Base-by-base conservation (phyloP, 2,797 vertebrate genomes). In the Myripristis jacobus region DNA sequence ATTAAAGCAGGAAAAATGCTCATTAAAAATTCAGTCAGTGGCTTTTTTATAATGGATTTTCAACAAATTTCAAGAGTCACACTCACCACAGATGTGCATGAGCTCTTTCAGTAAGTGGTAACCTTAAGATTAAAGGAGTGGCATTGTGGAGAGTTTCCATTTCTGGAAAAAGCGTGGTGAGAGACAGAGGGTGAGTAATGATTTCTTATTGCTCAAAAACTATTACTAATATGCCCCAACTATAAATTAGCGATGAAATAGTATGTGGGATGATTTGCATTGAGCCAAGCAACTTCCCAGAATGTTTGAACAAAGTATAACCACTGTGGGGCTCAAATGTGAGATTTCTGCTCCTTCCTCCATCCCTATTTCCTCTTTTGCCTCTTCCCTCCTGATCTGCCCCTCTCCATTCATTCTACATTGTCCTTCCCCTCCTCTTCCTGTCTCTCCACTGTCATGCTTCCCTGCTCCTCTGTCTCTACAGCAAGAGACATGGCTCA, bases 401-500 rank as follows among this genome's bases (percentile, higher is more conserved):
- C 29, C 43, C 48, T 34, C 31, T 43, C 3, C 24, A 15, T 15
- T 38, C 25, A 21, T 21, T 18, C 36, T 47, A 38, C 5, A 22
- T 27, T 11, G 2, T 16, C n/a, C 24, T 16, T 22, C 36, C 12
- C 29, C 18, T 27, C 18, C 4, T 46, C 47, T 29, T 51, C 54
- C 69, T 21, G 43, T 36, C 13, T 21, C 43, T 69, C 67, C 38
- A n/a, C 31, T 11, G 13, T 66, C 57, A 63, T 0, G 9, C 73
- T 58, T 55, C 43, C 29, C 19, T 66, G 31, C 44, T 52, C 63
- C 60, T 61, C 66, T 55, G 41, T 75, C 69, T 81, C 67, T 84
- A 56, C 50, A 74, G 54, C 50, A 24, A 60, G 31, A 70, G 60
- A 75, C 74, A 65, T 61, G 71, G 71, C 62, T 69, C 55, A 72